Evolutionary conservation across 2,113 vertebrate genomes (phyloP).

Genomic region (Paratilapia polleni): DNA sequence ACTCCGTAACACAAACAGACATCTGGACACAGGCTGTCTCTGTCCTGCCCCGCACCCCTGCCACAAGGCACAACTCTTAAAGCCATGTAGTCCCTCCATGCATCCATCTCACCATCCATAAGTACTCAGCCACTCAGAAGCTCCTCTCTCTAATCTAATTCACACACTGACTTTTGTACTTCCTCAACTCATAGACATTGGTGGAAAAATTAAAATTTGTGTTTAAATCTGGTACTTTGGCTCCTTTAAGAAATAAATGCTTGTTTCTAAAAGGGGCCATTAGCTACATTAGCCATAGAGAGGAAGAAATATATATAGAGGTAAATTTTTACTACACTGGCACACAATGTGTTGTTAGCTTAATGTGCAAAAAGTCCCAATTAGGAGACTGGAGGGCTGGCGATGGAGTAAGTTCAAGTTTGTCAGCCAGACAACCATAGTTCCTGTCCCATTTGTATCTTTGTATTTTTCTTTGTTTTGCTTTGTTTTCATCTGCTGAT

Average conservation of each 20-base stretch:
- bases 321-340: neutral
- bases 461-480: neutral
- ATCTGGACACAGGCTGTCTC: slow-evolving; percentile 67
- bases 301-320: neutral
- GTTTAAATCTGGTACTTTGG: neutral
- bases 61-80: neutral
- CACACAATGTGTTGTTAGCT: neutral
- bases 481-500: neutral
- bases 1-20: slow-evolving; percentile 71
- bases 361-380: neutral
- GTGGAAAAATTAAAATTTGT: neutral
- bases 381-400: neutral
- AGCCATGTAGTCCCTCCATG: neutral
- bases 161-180: neutral
- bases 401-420: neutral
- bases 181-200: neutral
- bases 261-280: neutral
- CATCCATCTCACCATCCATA: slow-evolving; percentile 10
- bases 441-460: neutral
- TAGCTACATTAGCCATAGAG: neutral
- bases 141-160: neutral
- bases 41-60: slow-evolving; percentile 32
- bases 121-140: neutral
- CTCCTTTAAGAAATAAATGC: neutral
- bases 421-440: neutral